These are phyloP conservation scores for Hybos culiciformis DNA, from an alignment of 2,888 invertebrate species.

Conservation along the genomic window DNA sequence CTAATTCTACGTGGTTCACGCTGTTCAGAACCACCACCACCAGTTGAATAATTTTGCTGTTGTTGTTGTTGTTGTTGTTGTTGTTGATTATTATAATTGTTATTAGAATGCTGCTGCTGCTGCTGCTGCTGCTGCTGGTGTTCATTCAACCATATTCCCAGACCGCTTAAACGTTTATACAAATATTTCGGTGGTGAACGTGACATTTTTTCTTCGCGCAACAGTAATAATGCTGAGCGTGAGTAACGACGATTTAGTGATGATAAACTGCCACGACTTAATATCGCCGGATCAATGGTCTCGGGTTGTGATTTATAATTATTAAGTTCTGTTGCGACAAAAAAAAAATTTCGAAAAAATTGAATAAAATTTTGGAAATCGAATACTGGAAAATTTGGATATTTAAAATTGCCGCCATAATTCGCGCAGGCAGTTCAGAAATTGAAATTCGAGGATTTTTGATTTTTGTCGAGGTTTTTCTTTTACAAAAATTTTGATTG, in stretches of 20 bases:
- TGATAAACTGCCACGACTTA: conserved; percentile 36
- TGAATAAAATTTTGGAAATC: too few species aligned
- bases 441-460: too few species aligned
- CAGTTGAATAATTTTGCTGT: not conserved
- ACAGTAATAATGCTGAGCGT: conserved; percentile 55
- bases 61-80: conserved; percentile 5
- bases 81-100: not conserved
- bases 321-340: too few species aligned
- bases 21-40: not conserved
- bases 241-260: conserved; percentile 43
- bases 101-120: conserved; percentile 10
- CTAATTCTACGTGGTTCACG: not conserved
- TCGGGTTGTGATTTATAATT: too few species aligned
- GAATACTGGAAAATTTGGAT: too few species aligned
- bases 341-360: too few species aligned
- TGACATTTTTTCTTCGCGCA: conserved; percentile 56
- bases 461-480: too few species aligned
- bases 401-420: too few species aligned
- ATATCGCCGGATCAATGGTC: conserved; percentile 42
- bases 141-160: conserved; percentile 39
- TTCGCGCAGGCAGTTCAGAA: too few species aligned
- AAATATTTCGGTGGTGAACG: conserved; percentile 58
- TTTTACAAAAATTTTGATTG: too few species aligned
- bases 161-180: conserved; percentile 29
- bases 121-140: too few species aligned